Evolutionary conservation across 2,888 invertebrate species (phyloP).

Genomic region (Trichopoda pennipes): DNA sequence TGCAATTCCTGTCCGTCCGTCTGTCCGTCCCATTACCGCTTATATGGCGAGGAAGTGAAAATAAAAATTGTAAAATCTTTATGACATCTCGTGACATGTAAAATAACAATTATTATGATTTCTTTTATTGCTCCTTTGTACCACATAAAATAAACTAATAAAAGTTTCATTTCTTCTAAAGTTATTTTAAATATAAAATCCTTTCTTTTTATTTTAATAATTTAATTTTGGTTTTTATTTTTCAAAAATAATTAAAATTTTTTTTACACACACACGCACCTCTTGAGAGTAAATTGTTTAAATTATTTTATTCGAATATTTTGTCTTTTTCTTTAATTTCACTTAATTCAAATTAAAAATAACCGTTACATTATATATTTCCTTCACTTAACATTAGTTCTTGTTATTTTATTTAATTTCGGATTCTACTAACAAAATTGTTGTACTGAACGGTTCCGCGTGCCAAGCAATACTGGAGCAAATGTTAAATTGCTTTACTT

Average conservation of each 20-base stretch:
- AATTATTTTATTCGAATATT: background rate
- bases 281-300: background rate
- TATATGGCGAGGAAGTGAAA: slow-evolving; percentile 42
- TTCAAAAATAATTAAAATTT: background rate
- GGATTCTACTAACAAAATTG: slow-evolving; percentile 40
- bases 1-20: slow-evolving; percentile 8
- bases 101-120: slow-evolving; percentile 52
- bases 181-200: too few species aligned
- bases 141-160: background rate
- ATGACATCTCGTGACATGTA: slow-evolving; percentile 62
- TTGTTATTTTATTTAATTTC: background rate
- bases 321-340: background rate
- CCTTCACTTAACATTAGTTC: background rate
- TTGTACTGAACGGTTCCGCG: slow-evolving; percentile 73
- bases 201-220: background rate
- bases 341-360: slow-evolving; percentile 53
- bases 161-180: background rate
- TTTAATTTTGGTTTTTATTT: slow-evolving; percentile 26
- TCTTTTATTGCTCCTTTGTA: background rate
- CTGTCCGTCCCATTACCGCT: slow-evolving; percentile 4
- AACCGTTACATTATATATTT: slow-evolving; percentile 65
- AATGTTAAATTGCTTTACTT: slow-evolving; percentile 61
- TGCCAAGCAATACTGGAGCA: slow-evolving; percentile 74
- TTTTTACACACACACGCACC: background rate
- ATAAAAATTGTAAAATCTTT: slow-evolving; percentile 49